Base-by-base conservation (phyloP, 2,113 vertebrate species). In the Podarcis muralis region DNA sequence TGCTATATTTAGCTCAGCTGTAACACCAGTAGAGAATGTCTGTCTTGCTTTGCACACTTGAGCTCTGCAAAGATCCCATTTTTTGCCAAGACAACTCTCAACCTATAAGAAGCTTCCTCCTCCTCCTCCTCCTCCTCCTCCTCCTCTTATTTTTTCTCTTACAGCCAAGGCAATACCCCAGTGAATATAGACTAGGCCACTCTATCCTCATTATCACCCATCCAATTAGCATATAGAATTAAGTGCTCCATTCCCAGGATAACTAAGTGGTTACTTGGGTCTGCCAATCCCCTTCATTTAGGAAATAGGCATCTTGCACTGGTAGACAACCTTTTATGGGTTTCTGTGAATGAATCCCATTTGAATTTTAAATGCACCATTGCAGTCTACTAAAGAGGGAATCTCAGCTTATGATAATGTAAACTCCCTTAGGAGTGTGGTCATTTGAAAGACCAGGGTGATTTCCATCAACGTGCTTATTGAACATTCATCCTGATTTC, bases 51-150 rank as follows among this genome's bases (percentile, higher is more conserved):
- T 83, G 57, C 74, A 69, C 86, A 91, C 40, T 79, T 91, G 87
- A 48, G 65, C 20, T 62, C 86, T 87, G 88, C 85, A 75, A 89
- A 87, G 66, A 68, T 35, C 75, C 66, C 4, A 13, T 83, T 27
- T 53, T 87, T 91, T 94, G 88, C 92, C 93, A 92, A 91, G 92
- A 75, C 35, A 91, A 92, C 86, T 30, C 75, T 83, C 81, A 84
- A 40, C 32, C 30, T 81, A 91, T 91, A 65, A 84, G 81, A 90
- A 87, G 76, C 16, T 81, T 27, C 3, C 37, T 37, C 37, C 37
- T 37, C 37, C 37, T 37, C 37, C 37, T 37, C 37, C 37, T 37
- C 57, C 57, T 16, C 16, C 57, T 59, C 12, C 57, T 62, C 18
- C 8, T 62, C 59, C 90, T 92, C 68, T 53, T 53, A 48, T 48